These are phyloP conservation scores for Microcaecilia unicolor DNA, from an alignment of 2,797 vertebrate species.

Conservation along the genomic window DNA sequence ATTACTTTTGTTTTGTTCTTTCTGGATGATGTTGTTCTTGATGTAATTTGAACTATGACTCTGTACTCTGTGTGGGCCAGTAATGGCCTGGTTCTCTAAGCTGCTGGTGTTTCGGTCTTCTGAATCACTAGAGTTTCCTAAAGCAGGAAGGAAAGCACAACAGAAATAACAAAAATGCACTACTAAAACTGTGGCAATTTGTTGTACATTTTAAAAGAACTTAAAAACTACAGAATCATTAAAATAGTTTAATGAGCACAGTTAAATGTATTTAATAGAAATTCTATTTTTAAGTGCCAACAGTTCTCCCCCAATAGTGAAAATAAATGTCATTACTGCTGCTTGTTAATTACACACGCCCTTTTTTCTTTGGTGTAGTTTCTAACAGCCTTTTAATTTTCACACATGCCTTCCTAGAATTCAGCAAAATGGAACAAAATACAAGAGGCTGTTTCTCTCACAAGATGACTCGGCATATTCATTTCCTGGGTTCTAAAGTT, in stretches of 20 bases:
- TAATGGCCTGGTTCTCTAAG: constrained; percentile 40
- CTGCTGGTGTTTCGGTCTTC: constrained; percentile 55
- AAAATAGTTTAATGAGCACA: too few species aligned
- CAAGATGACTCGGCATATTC: neutral
- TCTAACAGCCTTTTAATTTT: neutral
- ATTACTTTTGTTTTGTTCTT: constrained; percentile 69
- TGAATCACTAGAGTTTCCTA: constrained; percentile 65
- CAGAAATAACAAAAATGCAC: fast-evolving
- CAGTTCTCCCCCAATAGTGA: too few species aligned
- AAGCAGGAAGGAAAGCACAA: constrained; percentile 1
- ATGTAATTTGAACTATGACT: constrained; percentile 50
- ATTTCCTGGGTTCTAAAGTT: neutral
- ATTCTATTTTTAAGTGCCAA: too few species aligned
- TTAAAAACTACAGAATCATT: too few species aligned
- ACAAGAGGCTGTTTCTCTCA: neutral
- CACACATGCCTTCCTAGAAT: too few species aligned
- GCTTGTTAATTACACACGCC: too few species aligned
- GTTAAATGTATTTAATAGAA: too few species aligned
- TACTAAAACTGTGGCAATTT: too few species aligned
- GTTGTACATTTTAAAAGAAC: too few species aligned
- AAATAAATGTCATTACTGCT: too few species aligned
- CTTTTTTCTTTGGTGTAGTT: neutral
- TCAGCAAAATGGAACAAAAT: too few species aligned
- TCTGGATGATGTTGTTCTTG: constrained; percentile 69
- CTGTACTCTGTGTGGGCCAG: constrained; percentile 42